Conservation (phyloP, 1,140 invertebrate species). For the Sipha flava region DNA sequence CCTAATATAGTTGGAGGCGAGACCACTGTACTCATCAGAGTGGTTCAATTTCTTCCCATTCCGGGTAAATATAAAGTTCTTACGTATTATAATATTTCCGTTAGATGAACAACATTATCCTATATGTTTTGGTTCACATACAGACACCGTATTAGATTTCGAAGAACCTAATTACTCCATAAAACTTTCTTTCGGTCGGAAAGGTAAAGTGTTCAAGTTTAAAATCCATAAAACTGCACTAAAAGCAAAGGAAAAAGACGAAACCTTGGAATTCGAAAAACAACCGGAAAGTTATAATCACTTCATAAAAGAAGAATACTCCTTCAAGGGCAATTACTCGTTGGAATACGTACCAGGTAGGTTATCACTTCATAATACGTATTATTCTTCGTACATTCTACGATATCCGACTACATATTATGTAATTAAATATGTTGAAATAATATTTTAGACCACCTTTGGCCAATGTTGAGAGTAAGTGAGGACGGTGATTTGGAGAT, state of each 20-base stretch:
- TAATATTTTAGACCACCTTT: neutral
- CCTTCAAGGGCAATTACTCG: neutral
- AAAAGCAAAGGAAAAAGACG: neutral
- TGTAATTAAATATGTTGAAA: neutral
- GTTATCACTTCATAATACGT: too few species aligned
- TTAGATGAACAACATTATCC: too few species aligned
- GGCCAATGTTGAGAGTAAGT: neutral
- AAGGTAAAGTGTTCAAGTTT: neutral
- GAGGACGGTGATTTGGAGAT: neutral
- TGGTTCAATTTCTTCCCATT: neutral
- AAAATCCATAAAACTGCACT: neutral
- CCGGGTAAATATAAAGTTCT: neutral
- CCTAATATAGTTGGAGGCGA: neutral
- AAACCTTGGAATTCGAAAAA: neutral
- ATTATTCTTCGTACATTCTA: neutral
- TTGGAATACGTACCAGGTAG: constrained; percentile 10
- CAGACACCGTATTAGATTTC: neutral
- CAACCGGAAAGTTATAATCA: neutral
- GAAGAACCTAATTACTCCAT: neutral
- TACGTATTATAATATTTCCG: too few species aligned
- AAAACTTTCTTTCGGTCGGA: neutral
- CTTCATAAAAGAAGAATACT: neutral
- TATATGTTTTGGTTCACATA: too few species aligned
- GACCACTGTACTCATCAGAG: neutral
- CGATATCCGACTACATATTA: neutral